Evolutionary conservation across 2,797 vertebrate genomes (phyloP).

Genomic region (Sebastes iracundus): DNA sequence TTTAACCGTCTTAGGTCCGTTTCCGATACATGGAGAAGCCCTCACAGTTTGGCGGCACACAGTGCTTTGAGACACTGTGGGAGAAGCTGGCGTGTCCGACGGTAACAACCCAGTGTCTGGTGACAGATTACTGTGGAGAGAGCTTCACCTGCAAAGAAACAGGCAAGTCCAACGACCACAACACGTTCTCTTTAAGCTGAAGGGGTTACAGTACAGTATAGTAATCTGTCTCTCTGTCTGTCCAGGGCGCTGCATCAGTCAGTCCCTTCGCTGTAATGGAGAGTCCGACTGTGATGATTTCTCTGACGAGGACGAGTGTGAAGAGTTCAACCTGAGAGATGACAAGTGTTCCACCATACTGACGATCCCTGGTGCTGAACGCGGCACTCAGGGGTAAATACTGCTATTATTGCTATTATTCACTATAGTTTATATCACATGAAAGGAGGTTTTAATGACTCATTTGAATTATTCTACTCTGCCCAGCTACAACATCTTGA

Average conservation of each 20-base stretch:
- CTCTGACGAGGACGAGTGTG: constrained; percentile 88
- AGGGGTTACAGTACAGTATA: too few species aligned
- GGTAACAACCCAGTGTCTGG: constrained; percentile 69
- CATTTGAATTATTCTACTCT: constrained; percentile 4
- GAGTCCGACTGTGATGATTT: constrained; percentile 87
- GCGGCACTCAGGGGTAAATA: constrained; percentile 84
- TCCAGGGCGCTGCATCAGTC: constrained; percentile 90
- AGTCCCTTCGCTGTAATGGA: constrained; percentile 88
- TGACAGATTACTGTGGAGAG: constrained; percentile 77
- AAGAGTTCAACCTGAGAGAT: constrained; percentile 42
- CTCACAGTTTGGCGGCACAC: constrained; percentile 79
- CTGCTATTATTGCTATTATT: not conserved
- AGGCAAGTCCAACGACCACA: constrained; percentile 76
- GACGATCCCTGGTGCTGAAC: constrained; percentile 86
- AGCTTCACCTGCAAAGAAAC: constrained; percentile 86
- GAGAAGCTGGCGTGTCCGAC: constrained; percentile 78
- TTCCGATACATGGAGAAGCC: constrained; percentile 84
- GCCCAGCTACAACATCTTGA: constrained; percentile 88
- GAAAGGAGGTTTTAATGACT: not conserved
- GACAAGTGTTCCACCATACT: constrained; percentile 83
- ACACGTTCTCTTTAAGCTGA: not conserved
- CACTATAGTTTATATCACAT: not conserved
- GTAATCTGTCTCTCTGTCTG: constrained; percentile 12
- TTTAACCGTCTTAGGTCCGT: constrained; percentile 77
- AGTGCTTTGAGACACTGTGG: constrained; percentile 84